Conservation (phyloP, 2,888 invertebrate genomes). For the Brenthis hecate region DNA sequence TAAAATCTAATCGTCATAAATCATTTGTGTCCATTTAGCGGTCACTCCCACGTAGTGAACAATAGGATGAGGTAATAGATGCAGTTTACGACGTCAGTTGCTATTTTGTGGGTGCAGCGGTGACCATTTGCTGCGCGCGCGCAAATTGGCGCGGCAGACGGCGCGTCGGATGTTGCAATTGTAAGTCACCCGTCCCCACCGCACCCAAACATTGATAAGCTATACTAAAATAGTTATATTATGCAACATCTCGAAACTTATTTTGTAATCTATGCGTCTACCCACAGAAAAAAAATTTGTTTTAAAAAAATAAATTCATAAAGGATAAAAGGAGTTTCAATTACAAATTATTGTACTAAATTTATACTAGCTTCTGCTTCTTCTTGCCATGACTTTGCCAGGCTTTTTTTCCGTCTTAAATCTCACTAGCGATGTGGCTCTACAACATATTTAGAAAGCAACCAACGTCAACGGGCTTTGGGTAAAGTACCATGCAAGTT, state of each 20-base stretch:
- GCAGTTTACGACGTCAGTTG: constrained; percentile 51
- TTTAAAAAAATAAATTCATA: too few species aligned
- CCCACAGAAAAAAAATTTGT: too few species aligned
- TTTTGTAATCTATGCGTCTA: not conserved
- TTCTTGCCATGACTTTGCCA: too few species aligned
- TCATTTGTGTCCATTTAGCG: constrained; percentile 45
- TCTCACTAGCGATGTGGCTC: too few species aligned
- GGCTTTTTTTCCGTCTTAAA: too few species aligned
- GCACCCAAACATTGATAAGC: constrained; percentile 49
- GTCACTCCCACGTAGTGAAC: constrained; percentile 53
- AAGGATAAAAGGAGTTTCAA: too few species aligned
- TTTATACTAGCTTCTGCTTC: too few species aligned
- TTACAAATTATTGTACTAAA: too few species aligned
- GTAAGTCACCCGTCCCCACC: constrained; percentile 42
- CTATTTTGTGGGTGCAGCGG: constrained; percentile 51
- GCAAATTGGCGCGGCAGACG: constrained; percentile 69
- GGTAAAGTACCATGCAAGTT: too few species aligned
- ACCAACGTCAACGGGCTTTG: too few species aligned
- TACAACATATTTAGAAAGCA: too few species aligned
- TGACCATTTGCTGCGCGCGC: constrained; percentile 49
- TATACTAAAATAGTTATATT: constrained; percentile 10
- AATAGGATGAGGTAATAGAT: constrained; percentile 67
- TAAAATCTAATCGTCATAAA: constrained; percentile 29
- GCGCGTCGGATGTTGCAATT: constrained; percentile 76
- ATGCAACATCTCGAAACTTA: constrained; percentile 23